Conservation (phyloP, 2,888 invertebrate genomes). For the Lasioglossum zephyrum region DNA sequence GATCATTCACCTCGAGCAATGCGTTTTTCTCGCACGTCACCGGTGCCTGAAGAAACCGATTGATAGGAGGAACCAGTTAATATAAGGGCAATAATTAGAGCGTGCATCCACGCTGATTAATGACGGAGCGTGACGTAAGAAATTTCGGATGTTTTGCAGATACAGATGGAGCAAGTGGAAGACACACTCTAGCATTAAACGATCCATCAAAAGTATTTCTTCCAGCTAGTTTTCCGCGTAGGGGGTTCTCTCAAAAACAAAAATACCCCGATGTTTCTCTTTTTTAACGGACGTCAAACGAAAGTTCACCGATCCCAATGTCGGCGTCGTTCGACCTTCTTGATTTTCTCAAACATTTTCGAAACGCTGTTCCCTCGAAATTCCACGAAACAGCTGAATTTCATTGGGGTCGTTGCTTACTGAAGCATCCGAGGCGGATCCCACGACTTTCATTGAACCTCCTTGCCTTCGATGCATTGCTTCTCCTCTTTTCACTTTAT, state of each 20-base stretch:
- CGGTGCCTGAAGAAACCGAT: conserved; percentile 41
- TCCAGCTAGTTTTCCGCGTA: neutral
- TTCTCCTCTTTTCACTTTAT: conserved; percentile 45
- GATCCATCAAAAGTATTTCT: conserved; percentile 16
- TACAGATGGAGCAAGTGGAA: neutral
- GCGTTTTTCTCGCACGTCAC: conserved; percentile 45
- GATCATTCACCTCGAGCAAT: conserved; percentile 45
- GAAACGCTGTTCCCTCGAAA: conserved; percentile 12
- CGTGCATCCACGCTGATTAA: conserved; percentile 46
- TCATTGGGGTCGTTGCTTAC: conserved; percentile 39
- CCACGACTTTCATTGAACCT: conserved; percentile 19
- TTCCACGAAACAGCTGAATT: conserved; percentile 36
- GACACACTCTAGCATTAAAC: conserved; percentile 15
- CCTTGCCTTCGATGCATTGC: conserved; percentile 26
- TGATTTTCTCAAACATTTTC: neutral
- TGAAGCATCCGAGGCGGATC: conserved; percentile 38
- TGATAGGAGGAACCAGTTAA: conserved; percentile 54
- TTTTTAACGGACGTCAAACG: neutral
- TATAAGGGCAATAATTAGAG: conserved; percentile 56
- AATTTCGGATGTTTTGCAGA: conserved; percentile 30
- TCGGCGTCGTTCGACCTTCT: conserved; percentile 4
- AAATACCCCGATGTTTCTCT: neutral
- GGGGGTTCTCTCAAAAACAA: no score
- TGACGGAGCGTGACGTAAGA: conserved; percentile 35
- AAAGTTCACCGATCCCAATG: neutral